A percentile compares a stretch with the other conserved stretches of the same genome.
phyloP scores from a whole-genome alignment of 1,140 invertebrate species.

The Nasonia vitripennis region DNA sequence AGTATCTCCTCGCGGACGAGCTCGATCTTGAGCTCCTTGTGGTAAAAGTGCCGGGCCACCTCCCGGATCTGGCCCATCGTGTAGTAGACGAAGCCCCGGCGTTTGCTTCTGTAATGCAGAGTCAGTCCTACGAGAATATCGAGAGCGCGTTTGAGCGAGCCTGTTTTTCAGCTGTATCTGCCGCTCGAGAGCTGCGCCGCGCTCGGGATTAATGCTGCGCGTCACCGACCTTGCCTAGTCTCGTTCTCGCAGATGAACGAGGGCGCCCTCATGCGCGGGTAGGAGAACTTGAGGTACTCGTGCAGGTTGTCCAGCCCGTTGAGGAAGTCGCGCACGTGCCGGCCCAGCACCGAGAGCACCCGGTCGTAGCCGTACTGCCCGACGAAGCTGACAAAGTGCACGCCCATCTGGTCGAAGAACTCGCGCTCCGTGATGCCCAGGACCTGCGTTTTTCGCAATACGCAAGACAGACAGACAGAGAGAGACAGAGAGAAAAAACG shows the following conservation, averaged over 20 bases:
- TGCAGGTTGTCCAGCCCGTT: conserved; percentile 98
- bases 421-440: conserved; percentile 89
- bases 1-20: conserved; percentile 89
- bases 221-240: conserved; percentile 79
- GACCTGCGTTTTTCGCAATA: no score
- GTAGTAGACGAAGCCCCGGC: conserved; percentile 95
- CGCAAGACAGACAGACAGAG: no score
- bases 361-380: conserved; percentile 97
- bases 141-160: conserved; percentile 14
- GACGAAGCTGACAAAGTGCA: conserved; percentile 92
- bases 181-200: no score
- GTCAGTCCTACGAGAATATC: conserved; percentile 81
- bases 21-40: conserved; percentile 94
- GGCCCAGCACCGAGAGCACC: conserved; percentile 90
- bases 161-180: no score
- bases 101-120: conserved; percentile 94
- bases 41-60: conserved; percentile 93
- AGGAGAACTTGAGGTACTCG: conserved; percentile 97
- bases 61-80: conserved; percentile 97
- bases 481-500: no score
- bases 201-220: no score
- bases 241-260: conserved; percentile 98
- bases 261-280: conserved; percentile 93
- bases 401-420: conserved; percentile 93
- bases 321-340: conserved; percentile 96